A percentile compares a stretch with the other conserved stretches of the same genome.
Evolutionary conservation across 2,113 vertebrate species (phyloP).

Genomic region (Galeopterus variegatus): DNA sequence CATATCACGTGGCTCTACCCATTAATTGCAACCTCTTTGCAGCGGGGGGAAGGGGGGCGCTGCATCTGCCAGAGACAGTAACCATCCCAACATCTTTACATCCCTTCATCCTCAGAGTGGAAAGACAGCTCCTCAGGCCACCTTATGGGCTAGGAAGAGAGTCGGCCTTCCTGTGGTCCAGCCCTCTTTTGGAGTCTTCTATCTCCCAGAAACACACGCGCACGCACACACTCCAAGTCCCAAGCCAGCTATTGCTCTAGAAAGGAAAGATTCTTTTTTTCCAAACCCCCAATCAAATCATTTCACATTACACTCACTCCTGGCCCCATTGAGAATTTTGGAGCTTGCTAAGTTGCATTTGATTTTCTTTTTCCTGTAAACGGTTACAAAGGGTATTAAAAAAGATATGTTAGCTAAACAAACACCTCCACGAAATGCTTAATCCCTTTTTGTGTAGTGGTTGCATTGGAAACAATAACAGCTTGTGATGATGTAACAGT

Average conservation of each 20-base stretch:
- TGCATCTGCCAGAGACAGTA: not conserved
- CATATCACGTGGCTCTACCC: not conserved
- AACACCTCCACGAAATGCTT: not conserved
- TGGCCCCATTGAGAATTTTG: not conserved
- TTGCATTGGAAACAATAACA: not conserved
- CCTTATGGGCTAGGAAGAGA: not conserved
- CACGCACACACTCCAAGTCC: accelerated
- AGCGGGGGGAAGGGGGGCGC: too few species aligned
- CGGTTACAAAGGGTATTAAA: not conserved
- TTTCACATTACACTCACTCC: not conserved
- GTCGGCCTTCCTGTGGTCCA: not conserved
- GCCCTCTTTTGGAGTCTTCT: not conserved
- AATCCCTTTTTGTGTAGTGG: not conserved
- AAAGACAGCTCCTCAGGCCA: not conserved
- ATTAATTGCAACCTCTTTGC: not conserved
- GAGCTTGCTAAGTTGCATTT: not conserved
- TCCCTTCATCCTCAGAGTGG: not conserved
- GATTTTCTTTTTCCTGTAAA: constrained; percentile 10
- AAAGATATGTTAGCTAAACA: not conserved
- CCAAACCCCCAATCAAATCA: not conserved
- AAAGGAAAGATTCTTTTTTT: not conserved
- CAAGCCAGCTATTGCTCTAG: not conserved
- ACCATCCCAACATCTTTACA: not conserved
- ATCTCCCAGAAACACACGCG: not conserved
- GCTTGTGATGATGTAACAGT: not conserved